Base-by-base conservation (phyloP, 2,113 vertebrate genomes). In the Tympanuchus pallidicinctus region DNA sequence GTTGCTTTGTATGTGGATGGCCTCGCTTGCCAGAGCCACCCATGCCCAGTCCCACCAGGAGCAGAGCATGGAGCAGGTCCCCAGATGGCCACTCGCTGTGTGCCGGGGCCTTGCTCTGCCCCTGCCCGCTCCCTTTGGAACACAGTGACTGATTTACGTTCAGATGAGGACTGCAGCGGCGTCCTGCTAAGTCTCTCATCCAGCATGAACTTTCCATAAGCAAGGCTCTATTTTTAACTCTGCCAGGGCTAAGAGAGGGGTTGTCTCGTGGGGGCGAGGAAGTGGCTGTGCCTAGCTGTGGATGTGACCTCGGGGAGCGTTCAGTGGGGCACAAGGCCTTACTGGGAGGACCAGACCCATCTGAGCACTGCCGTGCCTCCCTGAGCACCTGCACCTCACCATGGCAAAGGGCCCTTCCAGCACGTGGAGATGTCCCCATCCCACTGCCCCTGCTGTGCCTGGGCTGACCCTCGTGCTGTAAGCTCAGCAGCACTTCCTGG, bases 121-220 rank as follows among this genome's bases (percentile, higher is more conserved):
- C 56, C 82, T 43, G 38, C 66, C 50, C 1, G 1, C 43, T 83
- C 92, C 1, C 11, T 66, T 59, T 14, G 57, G 16, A 28, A 72
- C 4, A 2, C 85, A 36, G 78, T 42, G 0, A 79, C 24, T 96
- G 95, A 95, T 96, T 96, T 96, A 95, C 75, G 17, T 45, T 79
- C 89, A 60, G 82, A 89, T 86, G 88, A 84, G 91, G 86, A 95
- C 89, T 88, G 85, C 90, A 30, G 78, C 13, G 1, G 82, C 45
- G 1, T 94, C 88, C 94, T 92, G 91, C 93, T 40, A 57, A 96
- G 81, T 71, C 64, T 95, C 92, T 94, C 78, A 79, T 96, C 96
- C 96, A 94, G 22, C 88, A 76, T 76, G 87, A 96, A 96, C 93
- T 97, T 97, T 95, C 97, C 97, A 95, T 96, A 96, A 97, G 96